Conservation (phyloP, 1,140 invertebrate species). For the Drosophila lowei region DNA sequence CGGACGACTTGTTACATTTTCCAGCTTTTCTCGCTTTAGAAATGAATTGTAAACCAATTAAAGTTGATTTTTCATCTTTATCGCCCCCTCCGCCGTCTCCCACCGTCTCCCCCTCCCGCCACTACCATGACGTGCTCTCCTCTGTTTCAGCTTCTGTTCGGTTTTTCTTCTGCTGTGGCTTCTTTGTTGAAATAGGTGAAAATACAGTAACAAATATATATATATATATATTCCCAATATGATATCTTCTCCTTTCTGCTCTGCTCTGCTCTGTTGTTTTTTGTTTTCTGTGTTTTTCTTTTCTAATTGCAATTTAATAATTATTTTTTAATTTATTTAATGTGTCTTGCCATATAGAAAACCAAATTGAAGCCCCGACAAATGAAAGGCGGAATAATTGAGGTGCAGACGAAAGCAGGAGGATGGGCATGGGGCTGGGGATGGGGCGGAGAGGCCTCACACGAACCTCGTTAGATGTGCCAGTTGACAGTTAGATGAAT, state of each 20-base stretch:
- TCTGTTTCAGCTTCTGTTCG: conserved; percentile 8
- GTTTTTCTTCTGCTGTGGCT: conserved; percentile 27
- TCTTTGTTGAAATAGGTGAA: conserved; percentile 65
- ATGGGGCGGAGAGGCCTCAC: too few relatives aligned
- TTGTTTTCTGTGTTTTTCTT: conserved; percentile 26
- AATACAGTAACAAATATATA: conserved; percentile 60
- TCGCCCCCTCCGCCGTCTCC: neutral
- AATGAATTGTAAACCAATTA: conserved; percentile 80
- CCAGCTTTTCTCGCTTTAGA: conserved; percentile 67
- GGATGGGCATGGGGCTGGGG: too few relatives aligned
- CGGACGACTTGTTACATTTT: conserved; percentile 71
- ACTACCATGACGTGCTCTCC: too few relatives aligned
- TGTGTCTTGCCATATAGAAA: conserved; percentile 29
- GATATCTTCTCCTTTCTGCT: too few relatives aligned
- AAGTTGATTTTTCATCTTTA: conserved; percentile 72
- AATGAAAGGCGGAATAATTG: conserved; percentile 41
- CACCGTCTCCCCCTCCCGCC: too few relatives aligned
- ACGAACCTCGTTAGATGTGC: conserved; percentile 38
- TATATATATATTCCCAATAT: conserved; percentile 38
- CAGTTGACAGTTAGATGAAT: conserved; percentile 53
- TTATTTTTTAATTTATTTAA: conserved; percentile 60
- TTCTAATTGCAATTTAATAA: conserved; percentile 65
- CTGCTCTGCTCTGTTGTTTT: conserved; percentile 29
- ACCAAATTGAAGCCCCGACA: conserved; percentile 15
- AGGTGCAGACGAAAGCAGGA: conserved; percentile 11